Base-by-base conservation (phyloP, 2,113 vertebrate species). In the Lampris megalopsis region DNA sequence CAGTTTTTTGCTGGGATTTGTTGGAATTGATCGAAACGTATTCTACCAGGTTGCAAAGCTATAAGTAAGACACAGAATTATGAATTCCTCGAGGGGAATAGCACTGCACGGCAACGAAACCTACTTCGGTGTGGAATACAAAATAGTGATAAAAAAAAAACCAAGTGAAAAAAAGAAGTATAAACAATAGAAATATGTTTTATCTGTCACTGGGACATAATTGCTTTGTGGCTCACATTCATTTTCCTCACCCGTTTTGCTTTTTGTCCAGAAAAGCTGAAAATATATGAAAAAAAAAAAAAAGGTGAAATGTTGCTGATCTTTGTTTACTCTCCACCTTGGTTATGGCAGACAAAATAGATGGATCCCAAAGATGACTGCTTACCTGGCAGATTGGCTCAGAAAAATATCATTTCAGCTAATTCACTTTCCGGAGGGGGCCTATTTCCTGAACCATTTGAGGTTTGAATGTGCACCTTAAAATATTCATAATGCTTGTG, bases 401-500 rank as follows among this genome's bases (percentile, higher is more conserved):
- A 73, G 62, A 47, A 83, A 88, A 83, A 90, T 67, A 73, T 43
- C 3, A 77, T 89, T 83, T 82, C 54, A 78, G 59, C 80, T 84
- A 79, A 83, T 81, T 82, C 60, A 82, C 68, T 76, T 83, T 83
- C 72, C 75, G 75, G 69, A 81, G 59, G 69, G 37, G 78, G 71
- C 81, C 85, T 80, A 84, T 92, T 88, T 90, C 78, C 86, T 75
- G 65, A 52, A 85, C 64, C 68, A 85, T 87, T 91, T 89, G 73
- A 43, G 63, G 80, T 61, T 86, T 86, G 77, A 90, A 90, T 83
- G 77, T 80, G 73, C 53, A 48, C 64, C 75, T 86, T 92, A 76
- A 89, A 92, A 90, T 91, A 94, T 91, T 90, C 83, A 90, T 80
- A 78, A 85, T 80, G 52, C 71, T 73, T 80, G 76, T 88, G 86